Evolutionary conservation across 2,888 invertebrate genomes (phyloP).

Genomic region (Callimorpha dominula): DNA sequence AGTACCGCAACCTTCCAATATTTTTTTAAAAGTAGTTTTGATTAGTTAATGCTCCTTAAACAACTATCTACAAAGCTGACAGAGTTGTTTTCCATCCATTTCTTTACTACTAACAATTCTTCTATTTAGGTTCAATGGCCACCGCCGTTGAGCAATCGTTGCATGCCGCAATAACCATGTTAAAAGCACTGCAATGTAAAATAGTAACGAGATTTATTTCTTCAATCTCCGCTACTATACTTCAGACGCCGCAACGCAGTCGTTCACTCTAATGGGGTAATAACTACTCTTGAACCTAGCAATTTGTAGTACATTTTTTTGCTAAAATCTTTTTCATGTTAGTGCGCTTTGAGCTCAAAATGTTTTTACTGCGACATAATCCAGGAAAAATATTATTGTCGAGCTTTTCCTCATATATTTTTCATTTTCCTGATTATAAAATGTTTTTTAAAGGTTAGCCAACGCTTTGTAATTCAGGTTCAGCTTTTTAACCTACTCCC

Average conservation of each 20-base stretch:
- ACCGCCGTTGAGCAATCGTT: constrained; percentile 25
- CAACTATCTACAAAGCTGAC: neutral
- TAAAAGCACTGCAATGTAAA: constrained; percentile 52
- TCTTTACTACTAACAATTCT: no score
- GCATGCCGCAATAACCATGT: constrained; percentile 36
- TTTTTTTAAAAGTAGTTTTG: neutral
- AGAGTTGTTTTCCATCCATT: neutral
- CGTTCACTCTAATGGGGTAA: constrained; percentile 76
- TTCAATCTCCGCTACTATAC: constrained; percentile 64
- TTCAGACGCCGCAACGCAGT: constrained; percentile 59
- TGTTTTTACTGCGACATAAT: constrained; percentile 60
- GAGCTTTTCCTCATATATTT: constrained; percentile 44
- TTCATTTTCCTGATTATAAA: constrained; percentile 40
- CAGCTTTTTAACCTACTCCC: neutral
- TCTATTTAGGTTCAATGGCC: no score
- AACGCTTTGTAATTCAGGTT: constrained; percentile 14
- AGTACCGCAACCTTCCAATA: neutral
- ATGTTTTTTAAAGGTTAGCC: constrained; percentile 28
- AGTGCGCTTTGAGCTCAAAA: constrained; percentile 57
- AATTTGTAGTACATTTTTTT: constrained; percentile 74
- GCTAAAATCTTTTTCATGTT: constrained; percentile 66
- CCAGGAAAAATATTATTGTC: constrained; percentile 50
- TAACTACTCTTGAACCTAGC: constrained; percentile 75
- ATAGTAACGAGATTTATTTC: constrained; percentile 67
- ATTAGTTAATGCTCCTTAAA: neutral